Base-by-base conservation (phyloP, 2,797 vertebrate genomes). In the Tragopan temminckii region DNA sequence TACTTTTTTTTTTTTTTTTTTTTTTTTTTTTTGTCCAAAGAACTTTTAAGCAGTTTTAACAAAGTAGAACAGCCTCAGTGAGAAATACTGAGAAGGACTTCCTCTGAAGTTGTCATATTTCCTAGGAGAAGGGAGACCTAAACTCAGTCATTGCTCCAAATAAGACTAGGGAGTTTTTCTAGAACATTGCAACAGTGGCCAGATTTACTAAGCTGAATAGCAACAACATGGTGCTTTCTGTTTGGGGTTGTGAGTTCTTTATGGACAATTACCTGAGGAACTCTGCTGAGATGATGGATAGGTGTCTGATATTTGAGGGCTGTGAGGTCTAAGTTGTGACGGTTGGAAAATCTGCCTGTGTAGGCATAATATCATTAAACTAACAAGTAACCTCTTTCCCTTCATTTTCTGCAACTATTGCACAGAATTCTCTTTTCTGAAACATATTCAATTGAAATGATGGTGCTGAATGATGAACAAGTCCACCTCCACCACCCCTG, bases 401-500 rank as follows among this genome's bases (percentile, higher is more conserved):
- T 87, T 46, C 7, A 43, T 76, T 71, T 72, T 20, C 11, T 80
- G 50, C 50, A 82, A 59, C 24, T 57, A 4, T 70, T 59, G 35
- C 35, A 19, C 79, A 46, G 50, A 93, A 85, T 69, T 85, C 42
- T 31, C 29, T 89, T 75, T 80, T 13, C 21, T 74, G 9, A 85
- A 67, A 61, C 35, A 48, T 4, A 80, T 36, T 31, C 29, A 80
- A 50, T 77, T 0, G 1, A 91, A 96, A 81, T 87, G 89, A 80
- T 38, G 36, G 74, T 13, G 21, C 64, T 93, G 67, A 93, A 89
- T 91, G 89, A 85, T 78, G 89, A 97, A 88, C 42, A 87, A 92
- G 87, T 88, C 92, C 82, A 93, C 66, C 64, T 96, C 77, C 81
- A 95, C 79, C 57, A 75, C 46, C 64, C 12, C 18, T 29, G 29